Percentiles rank a stretch among this genome's conserved stretches.
These are phyloP conservation scores for Papilio elwesi DNA, from an alignment of 2,888 invertebrate species.

Conservation along the genomic window DNA sequence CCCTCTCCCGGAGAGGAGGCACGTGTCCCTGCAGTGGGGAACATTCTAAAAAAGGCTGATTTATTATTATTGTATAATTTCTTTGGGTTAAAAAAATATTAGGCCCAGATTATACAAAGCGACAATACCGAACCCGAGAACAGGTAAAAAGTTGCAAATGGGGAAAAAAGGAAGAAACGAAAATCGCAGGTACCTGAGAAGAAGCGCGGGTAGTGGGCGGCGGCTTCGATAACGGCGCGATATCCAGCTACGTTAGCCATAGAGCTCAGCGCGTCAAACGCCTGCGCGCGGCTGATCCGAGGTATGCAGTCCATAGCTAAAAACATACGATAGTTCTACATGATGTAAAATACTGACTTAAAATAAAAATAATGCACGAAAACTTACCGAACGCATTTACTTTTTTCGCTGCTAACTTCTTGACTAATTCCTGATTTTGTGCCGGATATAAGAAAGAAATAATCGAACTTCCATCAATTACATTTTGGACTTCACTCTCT, in stretches of 20 bases:
- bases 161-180: not conserved
- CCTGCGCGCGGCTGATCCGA: constrained; percentile 94
- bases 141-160: constrained; percentile 18
- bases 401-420: constrained; percentile 87
- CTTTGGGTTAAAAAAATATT: not conserved
- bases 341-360: constrained; percentile 20
- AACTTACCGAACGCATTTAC: constrained; percentile 91
- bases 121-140: not conserved
- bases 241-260: constrained; percentile 97
- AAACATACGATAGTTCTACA: constrained; percentile 44
- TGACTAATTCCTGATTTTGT: constrained; percentile 90
- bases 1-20: too few relatives aligned
- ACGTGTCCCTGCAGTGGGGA: too few relatives aligned
- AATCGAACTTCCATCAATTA: constrained; percentile 88
- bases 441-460: constrained; percentile 94
- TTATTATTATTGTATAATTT: too few relatives aligned
- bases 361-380: not conserved
- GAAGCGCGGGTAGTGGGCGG: constrained; percentile 95
- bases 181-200: constrained; percentile 87
- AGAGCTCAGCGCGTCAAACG: constrained; percentile 94
- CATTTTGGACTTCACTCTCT: constrained; percentile 86
- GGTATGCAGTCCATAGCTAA: constrained; percentile 95
- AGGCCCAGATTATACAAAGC: not conserved
- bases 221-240: constrained; percentile 94
- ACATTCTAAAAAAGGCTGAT: too few relatives aligned